Evolutionary conservation across 2,888 invertebrate species (phyloP).

Genomic region (Eulithis prunata): DNA sequence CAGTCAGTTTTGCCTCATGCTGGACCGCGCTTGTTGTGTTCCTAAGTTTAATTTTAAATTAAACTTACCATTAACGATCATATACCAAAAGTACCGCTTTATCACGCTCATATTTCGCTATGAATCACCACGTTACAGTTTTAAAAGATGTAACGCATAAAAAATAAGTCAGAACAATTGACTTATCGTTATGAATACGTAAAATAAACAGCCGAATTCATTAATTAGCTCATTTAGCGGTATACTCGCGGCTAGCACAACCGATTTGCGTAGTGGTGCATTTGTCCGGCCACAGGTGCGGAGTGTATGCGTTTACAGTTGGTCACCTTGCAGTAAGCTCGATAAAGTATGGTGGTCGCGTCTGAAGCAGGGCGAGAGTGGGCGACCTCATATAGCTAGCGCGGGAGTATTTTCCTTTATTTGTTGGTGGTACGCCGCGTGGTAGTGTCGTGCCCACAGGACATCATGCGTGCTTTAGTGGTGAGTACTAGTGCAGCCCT

Average conservation of each 20-base stretch:
- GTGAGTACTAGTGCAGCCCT: slow-evolving; percentile 65
- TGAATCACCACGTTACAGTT: slow-evolving; percentile 3
- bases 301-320: slow-evolving; percentile 62
- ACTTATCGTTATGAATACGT: slow-evolving; percentile 51
- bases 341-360: slow-evolving; percentile 79
- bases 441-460: slow-evolving; percentile 75
- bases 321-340: slow-evolving; percentile 71
- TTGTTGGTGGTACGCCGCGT: slow-evolving; percentile 78
- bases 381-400: slow-evolving; percentile 81
- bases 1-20: too few species aligned
- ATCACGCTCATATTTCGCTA: neutral
- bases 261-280: slow-evolving; percentile 68
- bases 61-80: too few species aligned
- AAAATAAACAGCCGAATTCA: slow-evolving; percentile 60
- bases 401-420: slow-evolving; percentile 80
- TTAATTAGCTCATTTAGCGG: slow-evolving; percentile 77
- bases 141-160: slow-evolving; percentile 18
- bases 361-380: slow-evolving; percentile 79
- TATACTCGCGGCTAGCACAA: slow-evolving; percentile 64
- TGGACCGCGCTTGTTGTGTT: too few species aligned
- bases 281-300: slow-evolving; percentile 50
- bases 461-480: slow-evolving; percentile 79
- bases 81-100: too few species aligned
- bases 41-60: too few species aligned
- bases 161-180: slow-evolving; percentile 34